These are phyloP conservation scores for Polypedilum pembai DNA, from an alignment of 1,140 invertebrate species.

Conservation along the genomic window DNA sequence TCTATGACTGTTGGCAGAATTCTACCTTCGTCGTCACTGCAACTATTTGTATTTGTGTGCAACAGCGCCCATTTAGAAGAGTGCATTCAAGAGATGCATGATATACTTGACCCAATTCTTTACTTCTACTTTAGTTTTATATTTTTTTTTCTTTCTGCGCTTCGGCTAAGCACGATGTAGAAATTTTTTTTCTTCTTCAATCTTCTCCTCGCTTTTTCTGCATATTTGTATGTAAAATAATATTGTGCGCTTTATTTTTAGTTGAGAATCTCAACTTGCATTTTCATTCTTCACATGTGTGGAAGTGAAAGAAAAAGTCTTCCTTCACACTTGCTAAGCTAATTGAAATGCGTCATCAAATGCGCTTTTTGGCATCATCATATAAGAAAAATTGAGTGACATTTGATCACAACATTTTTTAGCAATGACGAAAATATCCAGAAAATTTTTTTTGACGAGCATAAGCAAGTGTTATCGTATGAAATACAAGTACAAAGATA, in stretches of 20 bases:
- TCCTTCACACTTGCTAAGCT: background rate
- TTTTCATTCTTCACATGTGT: background rate
- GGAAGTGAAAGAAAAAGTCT: background rate
- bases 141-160: background rate
- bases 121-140: background rate
- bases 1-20: background rate
- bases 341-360: background rate
- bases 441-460: no score
- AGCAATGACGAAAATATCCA: no score
- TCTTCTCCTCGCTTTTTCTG: background rate
- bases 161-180: conserved; percentile 10
- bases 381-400: background rate
- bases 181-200: background rate
- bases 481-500: no score
- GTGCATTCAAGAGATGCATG: conserved; percentile 26
- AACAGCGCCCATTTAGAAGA: background rate
- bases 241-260: conserved; percentile 3
- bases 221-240: background rate
- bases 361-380: background rate
- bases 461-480: no score
- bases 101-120: conserved; percentile 28
- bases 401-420: no score
- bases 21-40: background rate
- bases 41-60: background rate
- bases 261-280: background rate